Base-by-base conservation (phyloP, 1,140 invertebrate species). In the Diploscapter pachys region DNA sequence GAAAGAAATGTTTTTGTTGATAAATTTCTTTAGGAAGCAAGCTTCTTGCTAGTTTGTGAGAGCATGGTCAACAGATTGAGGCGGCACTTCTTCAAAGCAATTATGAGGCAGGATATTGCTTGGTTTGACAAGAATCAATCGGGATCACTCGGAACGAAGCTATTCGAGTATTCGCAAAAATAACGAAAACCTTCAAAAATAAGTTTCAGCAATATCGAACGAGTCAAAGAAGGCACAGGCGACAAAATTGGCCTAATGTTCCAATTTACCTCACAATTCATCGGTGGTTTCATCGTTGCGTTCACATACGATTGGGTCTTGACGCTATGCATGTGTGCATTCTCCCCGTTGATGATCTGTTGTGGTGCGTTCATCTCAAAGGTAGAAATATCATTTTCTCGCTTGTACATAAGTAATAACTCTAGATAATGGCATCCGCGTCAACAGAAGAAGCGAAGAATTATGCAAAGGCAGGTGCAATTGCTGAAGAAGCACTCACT, bases 81-180 rank as follows among this genome's bases (percentile, higher is more conserved):
- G 63, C 89, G 88, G 79, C 86, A 88, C 77, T 93, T 92, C 82
- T 86, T 93, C n/a, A 86, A 89, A 79, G 88, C 92, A 4, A 90
- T 93, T 2, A 86, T 95, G 3, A 89, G 91, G 13, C 93, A 95
- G 86, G 93, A 95, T 80, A 92, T 95, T 81, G 88, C 90, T 49
- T 95, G 93, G 93, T 94, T 92, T 86, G 93, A 95, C 83, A 90
- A 91, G 3, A 90, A 92, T 80, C 91, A 92, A 49, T 90, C 91
- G n/a, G 92, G 92, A 81, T 93, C 93, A 82, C 93, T 95, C 80
- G 92, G 93, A 70, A 92, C 91, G 63, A 90, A 92, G 86, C 90
- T 95, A 78, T 91, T 92, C n/a, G 92, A 94, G 93, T 94, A 89
- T 90, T 92, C 51, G 2, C n/a, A 5, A n/a, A 4, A 3, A 3